These are phyloP conservation scores for Salmo trutta DNA, from an alignment of 2,797 vertebrate genomes.

Conservation along the genomic window DNA sequence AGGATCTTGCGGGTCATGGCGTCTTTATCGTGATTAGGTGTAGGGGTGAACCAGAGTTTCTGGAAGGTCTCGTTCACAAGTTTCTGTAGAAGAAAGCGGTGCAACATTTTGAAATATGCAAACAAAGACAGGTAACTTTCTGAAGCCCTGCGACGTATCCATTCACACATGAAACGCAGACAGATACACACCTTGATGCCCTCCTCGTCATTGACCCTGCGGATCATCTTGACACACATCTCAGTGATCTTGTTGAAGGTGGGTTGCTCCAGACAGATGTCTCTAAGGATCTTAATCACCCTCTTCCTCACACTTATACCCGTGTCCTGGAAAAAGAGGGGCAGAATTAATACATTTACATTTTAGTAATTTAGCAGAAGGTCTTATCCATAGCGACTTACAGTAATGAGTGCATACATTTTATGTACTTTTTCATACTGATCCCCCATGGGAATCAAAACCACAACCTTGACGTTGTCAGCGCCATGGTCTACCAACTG, in stretches of 20 bases:
- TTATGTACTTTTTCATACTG: too few species aligned
- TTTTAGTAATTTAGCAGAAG: too few species aligned
- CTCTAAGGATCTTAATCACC: slow-evolving; percentile 96
- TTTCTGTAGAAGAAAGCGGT: slow-evolving; percentile 80
- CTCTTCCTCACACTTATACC: slow-evolving; percentile 97
- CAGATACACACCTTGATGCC: slow-evolving; percentile 90
- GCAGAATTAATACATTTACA: not conserved
- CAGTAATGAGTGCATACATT: too few species aligned
- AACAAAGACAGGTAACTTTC: not conserved
- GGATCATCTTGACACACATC: slow-evolving; percentile 99
- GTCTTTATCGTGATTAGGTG: slow-evolving; percentile 90
- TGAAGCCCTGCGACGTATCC: not conserved
- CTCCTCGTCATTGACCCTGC: slow-evolving; percentile 96
- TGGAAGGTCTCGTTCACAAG: slow-evolving; percentile 99
- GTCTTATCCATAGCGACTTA: too few species aligned
- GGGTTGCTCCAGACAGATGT: slow-evolving; percentile 96
- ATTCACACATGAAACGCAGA: not conserved
- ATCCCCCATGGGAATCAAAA: too few species aligned
- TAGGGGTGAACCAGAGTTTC: slow-evolving; percentile 98
- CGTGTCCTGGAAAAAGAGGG: slow-evolving; percentile 82
- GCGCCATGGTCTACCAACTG: too few species aligned
- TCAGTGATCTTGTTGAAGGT: slow-evolving; percentile 96
- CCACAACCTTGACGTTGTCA: too few species aligned
- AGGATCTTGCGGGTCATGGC: slow-evolving; percentile 96
- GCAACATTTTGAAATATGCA: not conserved